These are phyloP conservation scores for Aphelinus atriplicis DNA, from an alignment of 1,140 invertebrate genomes.

Conservation along the genomic window DNA sequence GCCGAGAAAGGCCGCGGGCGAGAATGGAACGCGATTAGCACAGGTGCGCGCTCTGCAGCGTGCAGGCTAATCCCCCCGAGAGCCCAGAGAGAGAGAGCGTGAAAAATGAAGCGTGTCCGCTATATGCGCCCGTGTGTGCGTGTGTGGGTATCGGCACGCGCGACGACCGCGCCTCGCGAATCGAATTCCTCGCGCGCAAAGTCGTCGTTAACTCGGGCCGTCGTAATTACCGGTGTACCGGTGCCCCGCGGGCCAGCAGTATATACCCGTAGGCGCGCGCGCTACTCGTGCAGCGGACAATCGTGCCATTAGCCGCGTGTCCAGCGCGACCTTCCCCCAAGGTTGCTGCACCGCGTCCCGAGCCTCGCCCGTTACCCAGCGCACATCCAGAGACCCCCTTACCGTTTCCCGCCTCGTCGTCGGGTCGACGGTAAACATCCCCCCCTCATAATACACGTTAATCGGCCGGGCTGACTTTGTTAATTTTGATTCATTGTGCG, in stretches of 20 bases:
- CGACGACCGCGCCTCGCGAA: slow-evolving; percentile 3
- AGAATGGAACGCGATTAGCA: slow-evolving; percentile 5
- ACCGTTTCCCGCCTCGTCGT: too few species aligned
- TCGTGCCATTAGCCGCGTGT: slow-evolving; percentile 49
- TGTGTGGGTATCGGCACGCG: background rate
- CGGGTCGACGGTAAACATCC: too few species aligned
- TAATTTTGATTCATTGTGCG: too few species aligned
- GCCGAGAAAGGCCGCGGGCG: background rate
- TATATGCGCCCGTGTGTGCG: background rate
- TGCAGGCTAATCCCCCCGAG: background rate
- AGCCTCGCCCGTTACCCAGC: too few species aligned
- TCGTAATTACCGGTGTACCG: slow-evolving; percentile 32
- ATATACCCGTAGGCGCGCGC: background rate
- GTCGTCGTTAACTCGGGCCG: slow-evolving; percentile 28
- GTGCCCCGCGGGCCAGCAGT: background rate
- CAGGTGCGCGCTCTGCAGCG: background rate
- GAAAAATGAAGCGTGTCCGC: slow-evolving; percentile 10
- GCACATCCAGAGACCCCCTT: too few species aligned
- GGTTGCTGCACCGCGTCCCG: too few species aligned
- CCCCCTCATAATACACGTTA: background rate
- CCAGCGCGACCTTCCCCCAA: slow-evolving; percentile 35
- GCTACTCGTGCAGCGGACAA: slow-evolving; percentile 24
- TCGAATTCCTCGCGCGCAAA: slow-evolving; percentile 32
- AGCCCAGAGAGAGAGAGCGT: too few species aligned
- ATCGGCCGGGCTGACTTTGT: too few species aligned